Conservation (phyloP, 2,113 vertebrate genomes). For the Megaleporinus macrocephalus region DNA sequence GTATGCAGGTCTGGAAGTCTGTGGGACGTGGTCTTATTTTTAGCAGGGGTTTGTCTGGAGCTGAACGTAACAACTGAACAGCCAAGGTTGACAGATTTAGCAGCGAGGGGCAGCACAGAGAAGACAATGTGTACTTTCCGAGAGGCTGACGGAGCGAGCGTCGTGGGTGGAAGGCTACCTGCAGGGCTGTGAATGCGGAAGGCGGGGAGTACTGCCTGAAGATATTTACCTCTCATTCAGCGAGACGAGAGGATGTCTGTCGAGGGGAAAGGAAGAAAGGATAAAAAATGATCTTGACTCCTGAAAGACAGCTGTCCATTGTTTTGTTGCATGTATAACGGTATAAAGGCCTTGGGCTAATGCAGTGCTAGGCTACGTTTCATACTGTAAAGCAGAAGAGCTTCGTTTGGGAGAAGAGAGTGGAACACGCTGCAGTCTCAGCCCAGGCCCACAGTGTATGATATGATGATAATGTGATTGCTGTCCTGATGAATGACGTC, state of each 20-base stretch:
- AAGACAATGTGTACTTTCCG: slow-evolving; percentile 33
- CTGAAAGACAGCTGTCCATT: background rate
- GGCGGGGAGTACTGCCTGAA: background rate
- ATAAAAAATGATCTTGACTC: background rate
- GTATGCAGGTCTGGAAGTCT: background rate
- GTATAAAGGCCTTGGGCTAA: background rate
- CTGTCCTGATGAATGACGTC: too few species aligned
- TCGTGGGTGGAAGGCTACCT: background rate
- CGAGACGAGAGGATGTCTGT: background rate
- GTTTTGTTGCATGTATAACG: background rate
- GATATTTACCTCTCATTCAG: background rate
- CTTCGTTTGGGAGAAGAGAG: background rate
- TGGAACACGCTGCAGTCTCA: background rate
- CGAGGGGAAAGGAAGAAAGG: background rate
- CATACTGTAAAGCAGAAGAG: background rate
- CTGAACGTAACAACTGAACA: background rate
- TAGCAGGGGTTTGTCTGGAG: background rate
- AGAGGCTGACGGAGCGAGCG: background rate
- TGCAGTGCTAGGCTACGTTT: background rate
- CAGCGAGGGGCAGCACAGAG: background rate
- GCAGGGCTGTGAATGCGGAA: background rate
- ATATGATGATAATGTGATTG: too few species aligned
- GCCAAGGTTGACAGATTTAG: background rate
- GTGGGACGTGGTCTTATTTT: background rate
- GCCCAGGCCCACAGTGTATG: too few species aligned